Percentiles rank a stretch among this genome's conserved stretches.
phyloP scores from a whole-genome alignment of 1,140 invertebrate species.

The Grapholita molesta region DNA sequence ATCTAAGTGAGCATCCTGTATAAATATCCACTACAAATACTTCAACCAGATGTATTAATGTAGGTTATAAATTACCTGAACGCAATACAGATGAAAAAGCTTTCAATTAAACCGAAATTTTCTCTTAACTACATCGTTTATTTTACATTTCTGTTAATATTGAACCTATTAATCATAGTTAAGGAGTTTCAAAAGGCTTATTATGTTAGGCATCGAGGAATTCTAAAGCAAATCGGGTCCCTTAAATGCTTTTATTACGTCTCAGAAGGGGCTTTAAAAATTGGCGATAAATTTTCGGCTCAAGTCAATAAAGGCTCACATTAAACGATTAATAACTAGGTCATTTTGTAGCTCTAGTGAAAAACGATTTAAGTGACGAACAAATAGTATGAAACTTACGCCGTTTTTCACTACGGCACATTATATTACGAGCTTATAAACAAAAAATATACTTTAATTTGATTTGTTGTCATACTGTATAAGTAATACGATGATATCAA shows the following conservation, averaged over 20 bases:
- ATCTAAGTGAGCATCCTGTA: too few species aligned
- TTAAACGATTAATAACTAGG: neutral
- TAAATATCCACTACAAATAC: too few species aligned
- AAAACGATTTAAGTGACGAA: too few species aligned
- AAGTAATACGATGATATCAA: too few species aligned
- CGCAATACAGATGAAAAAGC: neutral
- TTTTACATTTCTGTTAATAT: neutral
- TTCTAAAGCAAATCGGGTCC: conserved; percentile 5
- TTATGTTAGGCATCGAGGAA: neutral
- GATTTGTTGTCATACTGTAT: too few species aligned
- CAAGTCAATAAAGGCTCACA: neutral
- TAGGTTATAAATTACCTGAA: too few species aligned
- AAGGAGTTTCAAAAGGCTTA: neutral
- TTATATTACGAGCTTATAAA: too few species aligned
- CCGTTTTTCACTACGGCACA: too few species aligned
- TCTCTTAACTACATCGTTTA: neutral
- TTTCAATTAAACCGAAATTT: neutral
- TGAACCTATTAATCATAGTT: conserved; percentile 10
- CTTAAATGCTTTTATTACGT: neutral
- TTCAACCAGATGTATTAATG: too few species aligned
- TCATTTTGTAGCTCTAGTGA: neutral
- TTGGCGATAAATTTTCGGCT: neutral
- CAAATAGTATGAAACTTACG: too few species aligned
- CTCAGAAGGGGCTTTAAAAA: neutral
- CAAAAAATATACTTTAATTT: too few species aligned